phyloP scores from a whole-genome alignment of 35 echinoderm and acorn worm genomes.

The Ophioderma brevispina region DNA sequence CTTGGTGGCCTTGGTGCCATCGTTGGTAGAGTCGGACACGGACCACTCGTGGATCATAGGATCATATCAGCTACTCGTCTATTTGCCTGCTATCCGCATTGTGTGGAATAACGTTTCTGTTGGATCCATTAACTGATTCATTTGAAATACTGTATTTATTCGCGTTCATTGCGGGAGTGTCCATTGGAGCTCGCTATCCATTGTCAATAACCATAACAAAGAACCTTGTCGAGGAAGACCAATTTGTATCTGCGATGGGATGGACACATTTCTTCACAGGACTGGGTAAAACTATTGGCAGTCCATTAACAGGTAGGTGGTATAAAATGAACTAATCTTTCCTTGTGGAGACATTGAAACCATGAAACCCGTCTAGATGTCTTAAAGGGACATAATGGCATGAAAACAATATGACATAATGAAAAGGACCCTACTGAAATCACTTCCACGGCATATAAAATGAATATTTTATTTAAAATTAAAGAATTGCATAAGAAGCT shows the following conservation, averaged over 20 bases:
- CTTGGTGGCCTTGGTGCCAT: not conserved
- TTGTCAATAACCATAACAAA: not conserved
- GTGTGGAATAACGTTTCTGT: not conserved
- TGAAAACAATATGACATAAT: no score
- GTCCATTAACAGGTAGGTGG: not conserved
- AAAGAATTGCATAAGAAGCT: no score
- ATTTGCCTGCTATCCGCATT: not conserved
- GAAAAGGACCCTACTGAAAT: no score
- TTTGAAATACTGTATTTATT: not conserved
- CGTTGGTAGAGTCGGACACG: not conserved
- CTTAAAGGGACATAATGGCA: no score
- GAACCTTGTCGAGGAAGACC: not conserved
- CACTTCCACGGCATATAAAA: no score
- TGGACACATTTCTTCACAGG: not conserved
- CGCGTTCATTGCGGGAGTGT: not conserved
- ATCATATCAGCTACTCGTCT: not conserved
- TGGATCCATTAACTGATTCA: not conserved
- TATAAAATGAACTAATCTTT: no score
- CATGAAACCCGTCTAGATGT: no score
- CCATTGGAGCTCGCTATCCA: not conserved
- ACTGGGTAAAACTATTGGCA: not conserved
- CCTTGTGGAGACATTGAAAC: no score
- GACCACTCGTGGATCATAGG: not conserved
- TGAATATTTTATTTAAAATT: no score
- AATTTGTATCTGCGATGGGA: not conserved